Percentiles rank a stretch among this genome's conserved stretches.
phyloP scores from a whole-genome alignment of 2,113 vertebrate species.

The Mobula hypostoma region DNA sequence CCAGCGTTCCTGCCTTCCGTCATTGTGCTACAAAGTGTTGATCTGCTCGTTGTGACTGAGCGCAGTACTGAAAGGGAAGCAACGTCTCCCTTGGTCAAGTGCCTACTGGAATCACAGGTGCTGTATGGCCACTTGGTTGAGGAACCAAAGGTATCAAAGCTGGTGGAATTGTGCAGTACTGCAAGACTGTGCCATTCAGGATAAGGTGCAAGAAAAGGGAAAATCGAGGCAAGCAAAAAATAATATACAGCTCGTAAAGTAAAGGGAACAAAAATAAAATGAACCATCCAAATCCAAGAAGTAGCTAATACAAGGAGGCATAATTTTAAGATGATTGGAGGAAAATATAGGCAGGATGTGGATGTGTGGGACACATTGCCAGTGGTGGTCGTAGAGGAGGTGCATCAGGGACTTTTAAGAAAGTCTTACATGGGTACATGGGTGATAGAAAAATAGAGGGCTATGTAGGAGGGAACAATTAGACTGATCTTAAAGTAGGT shows the following conservation, averaged over 20 bases:
- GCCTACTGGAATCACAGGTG: background rate
- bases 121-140: background rate
- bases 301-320: no score
- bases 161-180: background rate
- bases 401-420: no score
- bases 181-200: background rate
- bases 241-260: no score
- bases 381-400: no score
- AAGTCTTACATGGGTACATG: no score
- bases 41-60: background rate
- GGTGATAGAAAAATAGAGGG: no score
- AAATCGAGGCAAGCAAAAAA: background rate
- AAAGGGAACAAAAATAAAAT: background rate
- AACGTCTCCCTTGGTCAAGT: background rate
- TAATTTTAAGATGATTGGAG: no score
- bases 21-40: background rate
- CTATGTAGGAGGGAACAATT: no score
- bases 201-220: background rate
- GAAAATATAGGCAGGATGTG: no score
- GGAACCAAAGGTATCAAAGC: background rate
- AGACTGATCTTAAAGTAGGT: no score
- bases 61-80: background rate
- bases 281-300: no score
- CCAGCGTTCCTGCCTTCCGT: background rate
- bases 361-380: no score